phyloP scores from a whole-genome alignment of 2,888 invertebrate species.

The Bellardia pandia region DNA sequence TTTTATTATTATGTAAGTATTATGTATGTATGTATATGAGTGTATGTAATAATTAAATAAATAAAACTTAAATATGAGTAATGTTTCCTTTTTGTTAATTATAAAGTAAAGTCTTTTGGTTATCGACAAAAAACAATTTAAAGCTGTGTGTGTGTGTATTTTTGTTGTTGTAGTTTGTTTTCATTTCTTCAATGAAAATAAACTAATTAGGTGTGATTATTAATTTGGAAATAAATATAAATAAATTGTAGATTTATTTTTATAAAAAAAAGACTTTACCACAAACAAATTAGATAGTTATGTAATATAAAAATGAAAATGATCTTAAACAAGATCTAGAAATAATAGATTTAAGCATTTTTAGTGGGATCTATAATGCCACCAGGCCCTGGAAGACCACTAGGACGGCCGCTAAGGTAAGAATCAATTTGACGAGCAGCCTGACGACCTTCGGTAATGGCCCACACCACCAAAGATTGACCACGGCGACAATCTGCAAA shows the following conservation, averaged over 20 bases:
- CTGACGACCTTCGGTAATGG: slow-evolving; percentile 98
- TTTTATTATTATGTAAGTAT: slow-evolving; percentile 29
- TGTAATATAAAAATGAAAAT: slow-evolving; percentile 16
- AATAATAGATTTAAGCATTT: slow-evolving; percentile 75
- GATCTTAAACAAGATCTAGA: not conserved
- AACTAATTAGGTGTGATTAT: not conserved
- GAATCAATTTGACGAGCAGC: slow-evolving; percentile 97
- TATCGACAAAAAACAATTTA: slow-evolving; percentile 23
- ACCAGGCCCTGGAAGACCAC: slow-evolving; percentile 95
- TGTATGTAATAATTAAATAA: slow-evolving; percentile 1
- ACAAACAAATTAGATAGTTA: slow-evolving; percentile 1
- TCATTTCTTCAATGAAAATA: slow-evolving; percentile 27
- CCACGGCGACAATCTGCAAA: slow-evolving; percentile 96
- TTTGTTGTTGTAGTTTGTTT: not conserved
- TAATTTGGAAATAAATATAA: slow-evolving; percentile 14
- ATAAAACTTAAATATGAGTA: slow-evolving; percentile 46
- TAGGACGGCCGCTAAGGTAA: slow-evolving; percentile 89
- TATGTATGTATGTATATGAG: too few species aligned
- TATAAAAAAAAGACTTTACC: slow-evolving; percentile 59
- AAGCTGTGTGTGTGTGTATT: slow-evolving; percentile 21
- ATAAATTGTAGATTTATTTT: slow-evolving; percentile 20
- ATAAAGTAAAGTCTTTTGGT: slow-evolving; percentile 50
- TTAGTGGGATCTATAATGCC: slow-evolving; percentile 88
- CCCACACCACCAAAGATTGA: slow-evolving; percentile 99
- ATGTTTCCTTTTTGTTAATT: slow-evolving; percentile 17